Evolutionary conservation across 2,113 vertebrate genomes (phyloP), one percentile per base, ranked within the genome.

Genomic region (Ctenodactylus gundi): DNA sequence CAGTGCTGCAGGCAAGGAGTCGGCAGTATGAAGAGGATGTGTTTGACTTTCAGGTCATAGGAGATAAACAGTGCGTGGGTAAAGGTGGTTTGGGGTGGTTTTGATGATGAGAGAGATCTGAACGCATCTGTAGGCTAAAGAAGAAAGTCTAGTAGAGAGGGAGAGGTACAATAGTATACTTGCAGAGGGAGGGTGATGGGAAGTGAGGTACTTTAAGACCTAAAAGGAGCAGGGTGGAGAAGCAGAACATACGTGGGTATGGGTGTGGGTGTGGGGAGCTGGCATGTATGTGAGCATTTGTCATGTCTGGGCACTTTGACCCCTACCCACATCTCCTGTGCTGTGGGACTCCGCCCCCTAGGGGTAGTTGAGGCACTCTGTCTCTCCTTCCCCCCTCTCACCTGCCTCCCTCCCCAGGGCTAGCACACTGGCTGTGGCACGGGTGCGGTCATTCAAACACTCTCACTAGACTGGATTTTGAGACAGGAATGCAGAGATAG

Each of bases 351-450:
- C 36, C 49, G 17, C 44, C 29, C 4, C 1, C 3, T 10, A 58
- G n/a, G 2, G 21, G 27, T 31, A n/a, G 23, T 15, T 41, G 27
- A 57, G 11, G 49, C 31, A 4, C 21, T 0, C 0, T 12, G 41
- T 29, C 20, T 23, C 4, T 11, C 2, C 36, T 34, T 39, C 27
- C 34, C 21, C 17, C 34, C 23, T 39, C 3, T 76, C n/a, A n/a
- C n/a, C 41, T 76, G 31, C 39, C 49, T 14, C 4, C 44, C 18
- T 10, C 8, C 29, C 6, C 11, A 20, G n/a, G n/a, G 20, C 13
- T 31, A 10, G 14, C 31, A 14, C 8, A 36, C 46, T 12, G 31
- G 23, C n/a, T 29, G 20, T 25, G 70, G 51, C 46, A 29, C 39
- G 36, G 25, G 10, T 36, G 60, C 6, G 18, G n/a, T 14, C 46